phyloP scores from a whole-genome alignment of 2,888 invertebrate genomes.

The Cryptophagus acutangulus region DNA sequence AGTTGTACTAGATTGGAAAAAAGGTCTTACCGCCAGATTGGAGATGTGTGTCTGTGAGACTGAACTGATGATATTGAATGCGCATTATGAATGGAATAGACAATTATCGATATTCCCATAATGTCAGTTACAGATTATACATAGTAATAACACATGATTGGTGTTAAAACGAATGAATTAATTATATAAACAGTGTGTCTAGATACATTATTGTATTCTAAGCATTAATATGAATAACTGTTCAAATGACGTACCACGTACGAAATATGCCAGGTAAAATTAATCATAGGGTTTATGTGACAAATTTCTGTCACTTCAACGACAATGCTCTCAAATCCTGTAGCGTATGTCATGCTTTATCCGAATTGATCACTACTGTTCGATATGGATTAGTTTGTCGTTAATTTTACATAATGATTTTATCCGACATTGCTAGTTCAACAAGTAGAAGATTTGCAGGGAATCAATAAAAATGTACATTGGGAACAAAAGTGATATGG shows the following conservation, averaged over 20 bases:
- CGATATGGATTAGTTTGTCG: conserved; percentile 20
- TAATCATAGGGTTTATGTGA: conserved; percentile 28
- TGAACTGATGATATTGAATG: too few species aligned
- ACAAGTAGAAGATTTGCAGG: too few species aligned
- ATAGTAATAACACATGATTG: conserved; percentile 7
- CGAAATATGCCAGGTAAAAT: conserved; percentile 22
- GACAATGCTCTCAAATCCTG: conserved; percentile 25
- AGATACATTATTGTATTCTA: neutral
- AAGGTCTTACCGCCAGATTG: too few species aligned
- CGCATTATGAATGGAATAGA: too few species aligned
- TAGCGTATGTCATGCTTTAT: conserved; percentile 25
- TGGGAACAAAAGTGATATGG: too few species aligned
- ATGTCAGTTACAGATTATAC: conserved; percentile 9
- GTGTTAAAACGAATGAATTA: conserved; percentile 8
- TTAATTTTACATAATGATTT: conserved; percentile 12
- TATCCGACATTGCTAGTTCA: conserved; percentile 6
- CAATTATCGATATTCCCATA: conserved; percentile 2
- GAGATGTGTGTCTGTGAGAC: too few species aligned
- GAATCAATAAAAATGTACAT: too few species aligned
- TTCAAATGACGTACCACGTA: conserved; percentile 14
- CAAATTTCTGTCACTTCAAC: conserved; percentile 27
- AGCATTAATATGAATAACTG: conserved; percentile 4
- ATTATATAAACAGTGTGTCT: conserved; percentile 7
- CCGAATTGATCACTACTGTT: conserved; percentile 26
- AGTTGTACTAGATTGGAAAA: too few species aligned